Conservation (phyloP, 2,797 vertebrate genomes). For the Microtus obscurus region DNA sequence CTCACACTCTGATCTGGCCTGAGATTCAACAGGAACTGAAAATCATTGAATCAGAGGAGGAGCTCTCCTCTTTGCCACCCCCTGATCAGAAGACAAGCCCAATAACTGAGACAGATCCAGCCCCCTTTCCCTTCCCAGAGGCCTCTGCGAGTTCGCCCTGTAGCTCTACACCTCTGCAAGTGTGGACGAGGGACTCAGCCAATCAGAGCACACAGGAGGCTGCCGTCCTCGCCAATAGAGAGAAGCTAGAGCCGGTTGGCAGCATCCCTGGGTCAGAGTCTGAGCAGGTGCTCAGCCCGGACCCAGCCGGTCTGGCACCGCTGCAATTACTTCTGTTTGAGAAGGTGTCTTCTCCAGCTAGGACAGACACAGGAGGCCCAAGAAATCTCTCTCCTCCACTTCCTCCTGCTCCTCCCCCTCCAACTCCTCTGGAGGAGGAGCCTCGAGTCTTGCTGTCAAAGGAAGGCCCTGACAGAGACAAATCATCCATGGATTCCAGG, state of each 20-base stretch:
- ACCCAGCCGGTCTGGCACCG: conserved; percentile 55
- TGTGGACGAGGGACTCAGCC: conserved; percentile 56
- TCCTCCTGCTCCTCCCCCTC: conserved; percentile 69
- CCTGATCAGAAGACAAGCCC: conserved; percentile 28
- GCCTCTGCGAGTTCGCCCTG: not conserved
- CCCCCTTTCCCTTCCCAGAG: conserved; percentile 61
- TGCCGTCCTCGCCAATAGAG: conserved; percentile 6
- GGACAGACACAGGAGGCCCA: not conserved
- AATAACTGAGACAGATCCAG: not conserved
- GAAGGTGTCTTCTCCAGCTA: conserved; percentile 20
- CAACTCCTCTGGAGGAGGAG: conserved; percentile 75
- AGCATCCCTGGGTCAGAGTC: conserved; percentile 11
- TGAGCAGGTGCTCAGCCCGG: conserved; percentile 50
- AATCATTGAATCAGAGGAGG: conserved; percentile 93
- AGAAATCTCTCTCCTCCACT: conserved; percentile 72
- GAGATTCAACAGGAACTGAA: conserved; percentile 93
- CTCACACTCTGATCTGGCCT: conserved; percentile 86
- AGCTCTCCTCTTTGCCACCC: conserved; percentile 82
- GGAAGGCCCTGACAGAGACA: conserved; percentile 57
- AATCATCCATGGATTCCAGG: conserved; percentile 64
- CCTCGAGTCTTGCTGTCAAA: conserved; percentile 71
- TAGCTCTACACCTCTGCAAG: conserved; percentile 19
- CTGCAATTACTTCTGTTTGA: conserved; percentile 4
- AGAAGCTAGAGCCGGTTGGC: conserved; percentile 40
- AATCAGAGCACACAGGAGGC: conserved; percentile 67